phyloP scores from a whole-genome alignment of 2,797 vertebrate genomes.

The Zenarchopterus dispar region DNA sequence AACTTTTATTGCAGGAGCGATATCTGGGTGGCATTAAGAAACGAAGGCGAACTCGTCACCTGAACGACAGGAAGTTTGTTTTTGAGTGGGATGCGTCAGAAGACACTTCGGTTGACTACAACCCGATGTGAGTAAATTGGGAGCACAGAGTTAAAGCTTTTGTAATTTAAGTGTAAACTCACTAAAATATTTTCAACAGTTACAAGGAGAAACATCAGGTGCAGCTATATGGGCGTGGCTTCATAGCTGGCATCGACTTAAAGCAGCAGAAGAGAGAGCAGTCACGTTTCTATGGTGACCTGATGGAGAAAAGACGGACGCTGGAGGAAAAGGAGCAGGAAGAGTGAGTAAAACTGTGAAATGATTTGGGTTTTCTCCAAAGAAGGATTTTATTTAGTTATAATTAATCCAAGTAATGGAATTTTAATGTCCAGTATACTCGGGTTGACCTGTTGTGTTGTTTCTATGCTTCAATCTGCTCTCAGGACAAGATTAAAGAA shows the following conservation, averaged over 20 bases:
- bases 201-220: constrained; percentile 98
- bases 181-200: constrained; percentile 67
- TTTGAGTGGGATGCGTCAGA: constrained; percentile 98
- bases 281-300: constrained; percentile 94
- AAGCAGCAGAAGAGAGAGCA: constrained; percentile 98
- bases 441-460: too few species aligned
- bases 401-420: too few species aligned
- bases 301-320: constrained; percentile 96
- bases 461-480: background rate
- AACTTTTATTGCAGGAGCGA: constrained; percentile 85
- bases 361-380: background rate
- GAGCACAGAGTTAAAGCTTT: background rate
- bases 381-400: too few species aligned
- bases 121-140: constrained; percentile 89
- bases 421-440: too few species aligned
- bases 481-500: constrained; percentile 91
- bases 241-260: constrained; percentile 96
- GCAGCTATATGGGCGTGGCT: constrained; percentile 93
- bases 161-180: background rate
- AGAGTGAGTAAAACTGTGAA: constrained; percentile 84
- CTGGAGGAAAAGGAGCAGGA: constrained; percentile 98
- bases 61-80: constrained; percentile 98
- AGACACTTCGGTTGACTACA: constrained; percentile 96
- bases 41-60: constrained; percentile 92
- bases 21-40: constrained; percentile 96